Evolutionary conservation across 2,113 vertebrate species (phyloP).

Genomic region (Xiphorhynchus elegans): DNA sequence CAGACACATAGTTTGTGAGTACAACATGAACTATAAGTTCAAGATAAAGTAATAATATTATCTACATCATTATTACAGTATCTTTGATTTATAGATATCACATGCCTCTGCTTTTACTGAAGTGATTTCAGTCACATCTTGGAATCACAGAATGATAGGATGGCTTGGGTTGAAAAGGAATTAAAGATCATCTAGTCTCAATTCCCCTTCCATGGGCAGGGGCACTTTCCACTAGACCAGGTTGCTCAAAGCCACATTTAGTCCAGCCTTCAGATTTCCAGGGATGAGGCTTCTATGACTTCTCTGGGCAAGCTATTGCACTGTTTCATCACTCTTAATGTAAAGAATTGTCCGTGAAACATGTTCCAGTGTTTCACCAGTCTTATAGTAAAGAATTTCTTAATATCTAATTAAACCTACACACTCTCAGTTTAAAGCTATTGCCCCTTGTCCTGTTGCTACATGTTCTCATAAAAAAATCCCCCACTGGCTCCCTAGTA

Average conservation of each 20-base stretch:
- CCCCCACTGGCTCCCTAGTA: not conserved
- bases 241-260: not conserved
- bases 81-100: not conserved
- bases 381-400: not conserved
- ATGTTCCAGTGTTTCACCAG: not conserved
- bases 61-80: not conserved
- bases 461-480: not conserved
- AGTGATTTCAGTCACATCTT: not conserved
- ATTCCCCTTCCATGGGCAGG: accelerated
- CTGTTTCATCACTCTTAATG: not conserved
- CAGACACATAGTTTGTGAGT: not conserved
- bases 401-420: not conserved
- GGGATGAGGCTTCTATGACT: too few species aligned
- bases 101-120: not conserved
- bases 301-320: not conserved
- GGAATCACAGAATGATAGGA: not conserved
- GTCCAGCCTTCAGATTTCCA: not conserved
- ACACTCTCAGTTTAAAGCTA: not conserved
- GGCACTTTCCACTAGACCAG: not conserved
- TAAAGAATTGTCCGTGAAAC: not conserved
- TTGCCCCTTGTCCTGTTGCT: not conserved
- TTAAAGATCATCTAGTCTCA: not conserved
- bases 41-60: not conserved
- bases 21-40: not conserved
- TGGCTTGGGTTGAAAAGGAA: not conserved